Conservation (phyloP, 2,113 vertebrate genomes). For the Saguinus imperator region DNA sequence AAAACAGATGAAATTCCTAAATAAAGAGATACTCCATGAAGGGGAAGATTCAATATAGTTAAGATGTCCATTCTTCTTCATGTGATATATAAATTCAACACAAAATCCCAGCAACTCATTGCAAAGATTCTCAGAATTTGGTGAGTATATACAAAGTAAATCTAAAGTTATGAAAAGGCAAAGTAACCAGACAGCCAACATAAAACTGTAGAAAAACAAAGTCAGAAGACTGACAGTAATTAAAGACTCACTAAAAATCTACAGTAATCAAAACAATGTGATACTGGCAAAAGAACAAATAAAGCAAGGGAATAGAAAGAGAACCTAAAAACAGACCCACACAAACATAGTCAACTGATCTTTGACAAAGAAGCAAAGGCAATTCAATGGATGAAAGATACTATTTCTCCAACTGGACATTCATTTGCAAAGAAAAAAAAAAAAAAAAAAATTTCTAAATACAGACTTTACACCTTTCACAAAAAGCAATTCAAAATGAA, state of each 20-base stretch:
- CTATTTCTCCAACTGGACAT: neutral
- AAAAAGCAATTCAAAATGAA: constrained; percentile 1
- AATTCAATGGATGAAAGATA: neutral
- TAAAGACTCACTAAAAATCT: neutral
- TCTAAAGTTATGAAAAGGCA: neutral
- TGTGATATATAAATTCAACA: neutral
- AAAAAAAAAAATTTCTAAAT: neutral
- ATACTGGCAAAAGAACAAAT: neutral
- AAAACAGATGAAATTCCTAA: neutral
- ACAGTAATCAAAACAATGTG: neutral
- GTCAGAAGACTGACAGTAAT: neutral
- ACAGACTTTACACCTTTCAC: neutral
- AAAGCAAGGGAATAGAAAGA: neutral
- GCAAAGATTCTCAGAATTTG: neutral
- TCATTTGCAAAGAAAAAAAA: neutral
- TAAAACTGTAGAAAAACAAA: neutral
- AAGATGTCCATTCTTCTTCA: neutral
- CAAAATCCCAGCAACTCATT: neutral
- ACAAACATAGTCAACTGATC: neutral
- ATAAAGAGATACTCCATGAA: neutral
- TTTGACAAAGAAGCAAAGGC: neutral
- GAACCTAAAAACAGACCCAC: neutral
- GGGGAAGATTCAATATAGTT: neutral
- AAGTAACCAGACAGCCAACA: neutral
- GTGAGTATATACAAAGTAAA: neutral